Base-by-base conservation (phyloP, 2,113 vertebrate genomes). In the Pachycephala philippinensis region DNA sequence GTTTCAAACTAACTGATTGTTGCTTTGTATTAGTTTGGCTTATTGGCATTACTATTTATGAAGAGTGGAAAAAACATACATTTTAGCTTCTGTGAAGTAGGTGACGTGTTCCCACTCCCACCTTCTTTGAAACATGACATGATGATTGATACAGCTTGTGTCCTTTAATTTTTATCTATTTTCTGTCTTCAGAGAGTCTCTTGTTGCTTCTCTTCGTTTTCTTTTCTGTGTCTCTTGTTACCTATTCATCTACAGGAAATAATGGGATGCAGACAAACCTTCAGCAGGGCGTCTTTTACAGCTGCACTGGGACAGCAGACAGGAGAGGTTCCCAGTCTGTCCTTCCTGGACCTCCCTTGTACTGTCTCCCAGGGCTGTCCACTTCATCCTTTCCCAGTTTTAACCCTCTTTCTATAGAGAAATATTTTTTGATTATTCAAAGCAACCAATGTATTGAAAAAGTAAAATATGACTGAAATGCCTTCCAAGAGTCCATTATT, bases 271-370 rank as follows among this genome's bases (percentile, higher is more conserved):
- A 81, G 59, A 54, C 27, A 63, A 80, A 31, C 9, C 4, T 65
- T 65, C 53, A 60, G 18, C 6, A 57, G 35, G 11, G 1, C 9
- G 59, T 40, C 28, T 78, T 5, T 42, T 45, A 54, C 20, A 47
- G 13, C 33, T 83, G 30, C 16, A 56, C 26, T 26, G 21, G 37
- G 33, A 26, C 20, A 74, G 23, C 13, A 35, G 39, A 33, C 2
- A 47, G 3, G 22, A 4, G 4, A 56, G 8, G 6, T 4, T 82
- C 9, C 15, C 0, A 6, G 9, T 18, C 6, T 52, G 23, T 65
- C 37, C 18, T 78, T 82, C 40, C 45, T 52, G 11, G 27, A 7
- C 8, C 37, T 68, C 15, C 23, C 18, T 54, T 45, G 14, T 54
- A 9, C 24, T 54, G 4, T 68, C 8, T 77, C 22, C 18, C 26